Percentiles rank a stretch among this genome's conserved stretches.
phyloP scores from a whole-genome alignment of 2,113 vertebrate genomes.

The Dipodomys merriami region DNA sequence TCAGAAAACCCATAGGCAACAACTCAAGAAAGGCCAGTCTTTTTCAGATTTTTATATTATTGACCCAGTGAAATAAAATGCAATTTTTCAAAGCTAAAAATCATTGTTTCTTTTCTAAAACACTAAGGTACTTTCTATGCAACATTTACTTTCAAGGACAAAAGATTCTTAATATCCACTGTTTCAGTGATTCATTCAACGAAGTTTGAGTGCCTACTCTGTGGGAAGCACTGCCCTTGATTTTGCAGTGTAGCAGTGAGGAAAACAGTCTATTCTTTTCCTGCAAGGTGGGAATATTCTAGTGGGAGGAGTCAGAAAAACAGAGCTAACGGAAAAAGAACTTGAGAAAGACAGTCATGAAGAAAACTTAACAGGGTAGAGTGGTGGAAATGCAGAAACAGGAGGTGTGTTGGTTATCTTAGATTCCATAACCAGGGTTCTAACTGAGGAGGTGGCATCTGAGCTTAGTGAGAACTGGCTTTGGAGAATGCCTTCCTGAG shows the following conservation, averaged over 20 bases:
- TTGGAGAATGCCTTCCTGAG: not conserved
- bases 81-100: conserved; percentile 57
- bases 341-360: not conserved
- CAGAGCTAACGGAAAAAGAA: not conserved
- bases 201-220: conserved; percentile 58
- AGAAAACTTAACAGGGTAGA: not conserved
- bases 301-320: not conserved
- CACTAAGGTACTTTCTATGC: conserved; percentile 55
- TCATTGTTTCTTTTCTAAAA: conserved; percentile 63
- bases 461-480: not conserved
- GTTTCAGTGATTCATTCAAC: conserved; percentile 68
- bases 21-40: not conserved
- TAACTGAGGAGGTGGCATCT: not conserved
- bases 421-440: not conserved
- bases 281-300: not conserved
- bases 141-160: conserved; percentile 74
- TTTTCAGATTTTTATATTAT: not conserved
- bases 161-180: conserved; percentile 64
- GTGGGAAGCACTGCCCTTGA: conserved; percentile 64
- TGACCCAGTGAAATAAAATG: conserved; percentile 26
- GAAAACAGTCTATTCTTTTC: conserved; percentile 18
- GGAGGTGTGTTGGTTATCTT: not conserved
- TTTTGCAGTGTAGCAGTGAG: not conserved
- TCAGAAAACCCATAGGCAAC: not conserved
- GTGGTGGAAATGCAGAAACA: not conserved